These are phyloP conservation scores for Akabosia matsudoensis DNA, from an alignment of 1,140 invertebrate species.

Conservation along the genomic window DNA sequence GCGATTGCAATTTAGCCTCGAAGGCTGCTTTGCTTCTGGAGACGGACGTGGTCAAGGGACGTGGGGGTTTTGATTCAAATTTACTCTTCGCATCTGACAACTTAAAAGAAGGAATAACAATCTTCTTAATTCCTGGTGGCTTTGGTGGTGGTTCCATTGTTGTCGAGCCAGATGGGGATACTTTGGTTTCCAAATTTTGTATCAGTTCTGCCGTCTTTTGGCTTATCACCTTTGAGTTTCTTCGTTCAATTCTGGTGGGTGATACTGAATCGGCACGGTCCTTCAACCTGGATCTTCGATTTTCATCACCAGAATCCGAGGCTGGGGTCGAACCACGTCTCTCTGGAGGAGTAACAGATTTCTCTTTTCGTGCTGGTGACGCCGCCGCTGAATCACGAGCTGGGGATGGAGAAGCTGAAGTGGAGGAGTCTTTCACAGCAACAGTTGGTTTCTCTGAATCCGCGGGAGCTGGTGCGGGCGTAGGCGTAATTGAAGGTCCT, in stretches of 20 bases:
- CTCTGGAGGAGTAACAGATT: constrained; percentile 1
- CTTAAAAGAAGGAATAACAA: constrained; percentile 47
- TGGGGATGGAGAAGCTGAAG: not conserved
- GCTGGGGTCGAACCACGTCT: constrained; percentile 6
- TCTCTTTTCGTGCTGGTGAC: not conserved
- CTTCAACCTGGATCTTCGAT: not conserved
- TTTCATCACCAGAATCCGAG: constrained; percentile 15
- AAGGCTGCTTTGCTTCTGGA: constrained; percentile 3
- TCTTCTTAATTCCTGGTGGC: constrained; percentile 39
- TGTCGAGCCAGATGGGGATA: constrained; percentile 20
- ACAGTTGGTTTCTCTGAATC: not conserved
- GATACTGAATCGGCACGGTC: constrained; percentile 15
- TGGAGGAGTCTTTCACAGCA: not conserved
- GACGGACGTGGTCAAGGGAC: not conserved
- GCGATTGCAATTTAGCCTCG: constrained; percentile 13
- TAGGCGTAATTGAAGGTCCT: constrained; percentile 38
- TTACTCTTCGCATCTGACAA: constrained; percentile 49
- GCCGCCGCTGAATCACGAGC: not conserved
- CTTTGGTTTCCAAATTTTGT: constrained; percentile 46
- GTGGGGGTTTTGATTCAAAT: constrained; percentile 46
- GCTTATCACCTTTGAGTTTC: constrained; percentile 45
- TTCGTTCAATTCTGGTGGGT: constrained; percentile 43
- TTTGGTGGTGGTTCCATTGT: constrained; percentile 18
- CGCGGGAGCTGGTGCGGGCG: constrained; percentile 7
- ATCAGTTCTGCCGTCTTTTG: constrained; percentile 47